Base-by-base conservation (phyloP, 2,888 invertebrate genomes). In the Hedya salicella region DNA sequence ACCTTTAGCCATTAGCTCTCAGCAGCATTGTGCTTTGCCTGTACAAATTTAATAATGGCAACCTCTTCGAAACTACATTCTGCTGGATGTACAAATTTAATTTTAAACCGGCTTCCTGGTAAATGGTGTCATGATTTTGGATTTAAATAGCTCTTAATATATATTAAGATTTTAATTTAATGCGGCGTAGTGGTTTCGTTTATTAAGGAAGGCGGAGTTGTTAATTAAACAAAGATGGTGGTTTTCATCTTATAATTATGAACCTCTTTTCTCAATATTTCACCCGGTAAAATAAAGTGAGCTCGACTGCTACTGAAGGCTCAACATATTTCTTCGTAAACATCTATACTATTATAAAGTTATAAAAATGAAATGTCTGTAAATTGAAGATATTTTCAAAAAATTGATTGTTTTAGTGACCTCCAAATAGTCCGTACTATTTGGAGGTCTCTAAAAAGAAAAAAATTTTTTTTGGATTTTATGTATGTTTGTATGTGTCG, bases 21-120 rank as follows among this genome's bases (percentile, higher is more conserved):
- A 25, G 25, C 73, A 71, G 69, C 72, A 78, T 81, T 80, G 77
- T 79, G 70, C 76, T 74, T 73, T 73, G 74, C 73, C 74, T 69
- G 76, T 73, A 75, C 71, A 75, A 81, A 83, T 82, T 82, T 82
- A 80, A 81, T 79, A 80, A 78, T 69, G 70, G 69, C 71, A 67
- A 60, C 71, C 71, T 71, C 67, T 70, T 70, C 42, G 67, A 67
- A 69, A 68, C 68, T 72, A 72, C 40, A 72, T 76, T 73, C 60
- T 19, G 42, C 17, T 53, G 53, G 54, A 42, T 61, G 19, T 61
- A 53, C 59, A 46, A 54, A 61, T 61, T 61, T 13, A 62, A 62
- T 46, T 66, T 54, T 42, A 50, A 60, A 46, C 64, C 2, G 59
- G 16, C 36, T 49, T 66, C 53, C 17, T 40, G 30, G 25, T 25